Evolutionary conservation across 2,888 invertebrate genomes (phyloP).

Genomic region (Polymixis flavicincta): DNA sequence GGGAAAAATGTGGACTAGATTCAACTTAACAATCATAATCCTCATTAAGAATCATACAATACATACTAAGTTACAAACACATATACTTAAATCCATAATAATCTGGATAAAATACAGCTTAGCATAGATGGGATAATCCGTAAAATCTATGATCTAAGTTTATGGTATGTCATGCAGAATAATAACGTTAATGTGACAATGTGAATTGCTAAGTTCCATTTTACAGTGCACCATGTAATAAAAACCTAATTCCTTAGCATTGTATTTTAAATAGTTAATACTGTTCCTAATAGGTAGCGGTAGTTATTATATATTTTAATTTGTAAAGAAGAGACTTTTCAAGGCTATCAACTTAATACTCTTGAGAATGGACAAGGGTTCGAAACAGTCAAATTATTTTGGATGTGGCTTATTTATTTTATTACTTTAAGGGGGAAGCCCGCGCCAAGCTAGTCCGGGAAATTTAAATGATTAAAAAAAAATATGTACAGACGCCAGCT

Average conservation of each 20-base stretch:
- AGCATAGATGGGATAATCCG: neutral
- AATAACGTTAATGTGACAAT: conserved; percentile 1
- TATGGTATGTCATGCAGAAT: neutral
- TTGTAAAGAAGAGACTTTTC: neutral
- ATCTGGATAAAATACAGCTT: neutral
- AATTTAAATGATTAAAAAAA: too few relatives aligned
- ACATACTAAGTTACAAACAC: neutral
- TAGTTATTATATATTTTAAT: neutral
- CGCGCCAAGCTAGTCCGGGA: too few relatives aligned
- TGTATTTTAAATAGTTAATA: neutral
- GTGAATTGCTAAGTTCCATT: neutral
- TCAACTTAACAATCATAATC: neutral
- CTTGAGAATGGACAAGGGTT: neutral
- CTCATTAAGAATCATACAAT: neutral
- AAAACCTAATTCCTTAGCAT: neutral
- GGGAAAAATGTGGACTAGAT: too few relatives aligned
- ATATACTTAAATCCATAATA: neutral
- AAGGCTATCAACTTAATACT: neutral
- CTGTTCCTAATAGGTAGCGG: neutral
- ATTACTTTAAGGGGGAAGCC: neutral
- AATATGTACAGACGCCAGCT: too few relatives aligned
- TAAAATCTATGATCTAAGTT: neutral
- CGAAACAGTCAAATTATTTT: neutral
- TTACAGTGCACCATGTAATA: neutral
- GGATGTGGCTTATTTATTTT: neutral